These are phyloP conservation scores for Dichetophora obliterata DNA, from an alignment of 2,888 invertebrate species.

Conservation along the genomic window DNA sequence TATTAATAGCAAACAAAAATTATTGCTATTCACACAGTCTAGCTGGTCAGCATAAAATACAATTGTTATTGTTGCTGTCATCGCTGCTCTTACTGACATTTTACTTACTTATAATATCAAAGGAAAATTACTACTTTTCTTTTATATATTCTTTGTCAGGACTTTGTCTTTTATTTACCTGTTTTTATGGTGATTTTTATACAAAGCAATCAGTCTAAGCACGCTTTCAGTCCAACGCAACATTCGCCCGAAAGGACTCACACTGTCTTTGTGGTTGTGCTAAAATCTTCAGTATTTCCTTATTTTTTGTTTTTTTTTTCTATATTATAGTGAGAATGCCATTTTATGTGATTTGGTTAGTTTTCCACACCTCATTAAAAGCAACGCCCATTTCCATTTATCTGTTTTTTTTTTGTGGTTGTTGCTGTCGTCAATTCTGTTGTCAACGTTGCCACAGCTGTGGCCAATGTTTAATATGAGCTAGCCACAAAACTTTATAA, in stretches of 20 bases:
- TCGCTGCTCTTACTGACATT: not conserved
- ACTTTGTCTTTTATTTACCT: not conserved
- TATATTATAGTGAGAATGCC: not conserved
- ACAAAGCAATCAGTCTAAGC: too few species aligned
- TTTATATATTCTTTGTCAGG: not conserved
- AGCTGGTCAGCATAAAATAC: not conserved
- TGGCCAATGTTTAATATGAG: not conserved
- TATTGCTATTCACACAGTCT: not conserved
- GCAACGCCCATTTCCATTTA: not conserved
- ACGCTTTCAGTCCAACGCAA: too few species aligned
- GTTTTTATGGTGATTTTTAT: too few species aligned
- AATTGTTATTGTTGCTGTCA: not conserved
- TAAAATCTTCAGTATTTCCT: not conserved
- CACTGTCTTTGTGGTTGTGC: too few species aligned
- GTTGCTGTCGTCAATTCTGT: not conserved
- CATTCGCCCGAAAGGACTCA: too few species aligned
- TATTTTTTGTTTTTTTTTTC: not conserved
- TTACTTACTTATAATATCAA: not conserved
- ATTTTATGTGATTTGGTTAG: conserved; percentile 13
- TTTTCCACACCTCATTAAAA: conserved; percentile 1
- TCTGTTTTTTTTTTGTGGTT: not conserved
- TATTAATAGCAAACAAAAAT: not conserved
- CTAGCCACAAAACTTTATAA: too few species aligned
- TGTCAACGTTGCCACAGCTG: not conserved
- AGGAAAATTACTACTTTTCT: not conserved